Conservation (phyloP, 2,888 invertebrate species). For the Busseola fusca region DNA sequence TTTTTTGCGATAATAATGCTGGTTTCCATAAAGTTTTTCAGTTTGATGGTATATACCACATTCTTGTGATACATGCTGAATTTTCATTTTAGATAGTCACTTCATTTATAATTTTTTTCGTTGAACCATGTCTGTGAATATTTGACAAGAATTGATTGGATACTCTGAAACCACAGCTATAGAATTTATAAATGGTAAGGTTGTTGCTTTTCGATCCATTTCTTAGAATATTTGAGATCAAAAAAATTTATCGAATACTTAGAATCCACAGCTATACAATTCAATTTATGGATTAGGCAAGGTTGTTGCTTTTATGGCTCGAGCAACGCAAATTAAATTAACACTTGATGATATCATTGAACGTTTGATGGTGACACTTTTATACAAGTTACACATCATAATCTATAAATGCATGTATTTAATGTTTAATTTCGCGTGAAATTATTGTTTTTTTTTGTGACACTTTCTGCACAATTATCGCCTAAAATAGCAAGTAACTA, state of each 20-base stretch:
- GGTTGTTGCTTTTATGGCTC: conserved; percentile 17
- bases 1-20: too few relatives aligned
- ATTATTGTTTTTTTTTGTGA: background rate
- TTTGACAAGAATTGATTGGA: too few relatives aligned
- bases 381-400: background rate
- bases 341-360: conserved; percentile 37
- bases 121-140: too few relatives aligned
- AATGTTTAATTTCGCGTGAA: conserved; percentile 4
- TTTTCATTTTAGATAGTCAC: conserved; percentile 2
- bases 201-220: too few relatives aligned
- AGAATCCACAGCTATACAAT: conserved; percentile 18
- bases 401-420: background rate
- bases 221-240: conserved; percentile 12
- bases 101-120: conserved; percentile 1
- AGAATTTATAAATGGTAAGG: too few relatives aligned
- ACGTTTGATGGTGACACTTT: conserved; percentile 15
- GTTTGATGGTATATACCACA: too few relatives aligned
- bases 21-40: too few relatives aligned
- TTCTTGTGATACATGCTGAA: background rate
- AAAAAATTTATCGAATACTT: conserved; percentile 13
- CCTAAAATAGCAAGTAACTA: fast-evolving
- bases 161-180: too few relatives aligned
- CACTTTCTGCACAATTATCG: background rate
- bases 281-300: conserved; percentile 13
- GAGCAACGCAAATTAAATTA: conserved; percentile 27